Evolutionary conservation across 1,140 invertebrate genomes (phyloP), one percentile per base, ranked within the genome.

Genomic region (Vanessa tameamea): DNA sequence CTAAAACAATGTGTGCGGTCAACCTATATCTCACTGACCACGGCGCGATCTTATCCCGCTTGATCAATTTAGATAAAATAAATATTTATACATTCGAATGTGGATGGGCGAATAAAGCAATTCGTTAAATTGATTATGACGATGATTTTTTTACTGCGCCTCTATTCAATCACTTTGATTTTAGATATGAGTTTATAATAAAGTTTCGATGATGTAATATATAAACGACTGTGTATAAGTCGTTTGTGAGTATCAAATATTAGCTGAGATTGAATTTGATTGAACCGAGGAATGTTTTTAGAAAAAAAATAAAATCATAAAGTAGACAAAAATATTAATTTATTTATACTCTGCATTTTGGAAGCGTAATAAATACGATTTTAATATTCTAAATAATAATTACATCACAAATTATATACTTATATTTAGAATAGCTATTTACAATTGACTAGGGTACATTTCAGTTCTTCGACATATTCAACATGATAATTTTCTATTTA

Each of bases 61-160:
- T 85, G 90, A 92, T 92, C 90, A 89, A 91, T 92, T 92, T 92
- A 92, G 88, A 92, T 92, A 91, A 92, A 92, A 91, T 89, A 91
- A 92, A 92, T 92, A 92, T 92, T 92, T 92, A 91, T 92, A 90
- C 89, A 88, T 85, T 87, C 81, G 81, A 86, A 86, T 84, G 82
- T 87, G 83, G 88, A 91, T 87, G 84, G 82, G 83, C 83, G 87
- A 89, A 91, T 90, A 90, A 91, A 88, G 87, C 83, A 83, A 83
- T 89, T 85, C 82, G 76, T 84, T 88, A 88, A 92, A 92, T 91
- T 91, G 88, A 92, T 92, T 91, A 88, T 87, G 84, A 87, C 84
- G 81, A 84, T 88, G 82, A 81, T 80, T 69, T 79, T 78, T 78
- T 90, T 76, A 77, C 59, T 71, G 73, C 71, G 73, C 71, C 69